Conservation (phyloP, 2,888 invertebrate genomes). For the Blastobasis adustella region DNA sequence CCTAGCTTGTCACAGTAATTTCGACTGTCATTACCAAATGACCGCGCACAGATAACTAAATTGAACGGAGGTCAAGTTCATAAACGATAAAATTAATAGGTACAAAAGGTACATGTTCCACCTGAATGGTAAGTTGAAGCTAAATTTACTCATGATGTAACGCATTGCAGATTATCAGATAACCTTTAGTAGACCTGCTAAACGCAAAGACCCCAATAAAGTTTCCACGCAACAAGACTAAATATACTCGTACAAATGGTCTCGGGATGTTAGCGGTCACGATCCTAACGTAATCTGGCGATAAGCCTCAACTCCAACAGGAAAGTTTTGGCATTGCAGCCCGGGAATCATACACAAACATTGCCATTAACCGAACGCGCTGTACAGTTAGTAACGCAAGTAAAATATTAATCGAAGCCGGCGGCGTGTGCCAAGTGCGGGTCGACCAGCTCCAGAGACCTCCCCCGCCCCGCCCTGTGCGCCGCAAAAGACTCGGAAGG, state of each 20-base stretch:
- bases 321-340: conserved; percentile 34
- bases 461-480: conserved; percentile 28
- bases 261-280: conserved; percentile 10
- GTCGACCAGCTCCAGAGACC: conserved; percentile 21
- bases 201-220: too few species aligned
- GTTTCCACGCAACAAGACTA: too few species aligned
- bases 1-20: conserved; percentile 10
- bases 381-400: conserved; percentile 39
- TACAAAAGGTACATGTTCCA: too few species aligned
- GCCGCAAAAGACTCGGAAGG: conserved; percentile 17
- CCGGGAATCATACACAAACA: conserved; percentile 36
- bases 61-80: too few species aligned
- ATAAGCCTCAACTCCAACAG: conserved; percentile 27
- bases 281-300: conserved; percentile 13
- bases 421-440: conserved; percentile 26
- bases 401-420: conserved; percentile 52
- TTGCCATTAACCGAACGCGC: conserved; percentile 36
- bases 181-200: too few species aligned
- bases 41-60: too few species aligned
- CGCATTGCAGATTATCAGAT: too few species aligned
- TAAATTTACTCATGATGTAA: too few species aligned
- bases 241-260: too few species aligned
- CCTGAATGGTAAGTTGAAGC: too few species aligned
- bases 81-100: too few species aligned
- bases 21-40: background rate